Base-by-base conservation (phyloP, 1,140 invertebrate genomes). In the Apis cerana region DNA sequence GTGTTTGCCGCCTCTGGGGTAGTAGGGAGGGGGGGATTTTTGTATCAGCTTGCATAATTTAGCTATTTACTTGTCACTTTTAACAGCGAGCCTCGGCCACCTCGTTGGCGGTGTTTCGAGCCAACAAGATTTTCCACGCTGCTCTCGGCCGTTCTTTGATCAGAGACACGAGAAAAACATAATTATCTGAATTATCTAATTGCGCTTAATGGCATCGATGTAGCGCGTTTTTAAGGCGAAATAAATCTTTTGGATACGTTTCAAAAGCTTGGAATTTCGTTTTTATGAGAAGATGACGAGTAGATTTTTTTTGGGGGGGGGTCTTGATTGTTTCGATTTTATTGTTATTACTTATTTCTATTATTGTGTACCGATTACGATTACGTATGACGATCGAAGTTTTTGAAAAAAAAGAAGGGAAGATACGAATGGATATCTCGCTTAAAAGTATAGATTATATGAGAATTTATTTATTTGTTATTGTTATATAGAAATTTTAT, bases 31-130 rank as follows among this genome's bases (percentile, higher is more conserved):
- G 43, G 23, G 15, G 13, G 58, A 84, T 62, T 84, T 83, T 86
- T 68, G 23, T 78, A 72, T 78, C 70, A 43, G 77, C 80, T 67
- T 76, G 85, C 76, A 79, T 86, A 87, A 87, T 83, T 87, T 61
- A 62, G 43, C 75, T 75, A 50, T 87, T 85, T 77, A 74, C 58
- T 81, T 52, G 48, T 56, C 56, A 62, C 43, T 54, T 5, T 65
- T 50, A 83, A 27, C 61, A 21, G 54, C 64, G n/a, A n/a, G 11
- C 12, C 69, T 50, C 11, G 48, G 23, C 50, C 33, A 48, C 50
- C 48, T 70, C 71, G 33, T 71, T 33, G 33, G 33, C 3, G 33
- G 33, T 33, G 33, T 33, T 33, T 27, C 43, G 5, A 56, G 19
- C 67, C 43, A 61, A 11, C 43, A 52, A 11, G 33, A 67, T 70